phyloP scores from a whole-genome alignment of 2,113 vertebrate species.

The Prinia subflava region DNA sequence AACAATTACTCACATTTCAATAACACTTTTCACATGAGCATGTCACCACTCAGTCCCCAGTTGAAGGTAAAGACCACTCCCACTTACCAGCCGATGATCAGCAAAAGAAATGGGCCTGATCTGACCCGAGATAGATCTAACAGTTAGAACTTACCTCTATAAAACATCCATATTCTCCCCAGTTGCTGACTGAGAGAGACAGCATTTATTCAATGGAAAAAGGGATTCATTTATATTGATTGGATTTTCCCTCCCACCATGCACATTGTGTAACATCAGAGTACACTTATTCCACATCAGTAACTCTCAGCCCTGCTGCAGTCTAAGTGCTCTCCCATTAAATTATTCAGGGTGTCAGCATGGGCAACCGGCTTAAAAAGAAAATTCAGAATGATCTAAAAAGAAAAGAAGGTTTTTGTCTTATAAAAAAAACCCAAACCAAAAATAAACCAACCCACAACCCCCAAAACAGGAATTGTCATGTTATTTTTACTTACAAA shows the following conservation, averaged over 20 bases:
- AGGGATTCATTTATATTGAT: constrained; percentile 13
- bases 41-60: neutral
- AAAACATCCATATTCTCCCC: neutral
- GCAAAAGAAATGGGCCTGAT: neutral
- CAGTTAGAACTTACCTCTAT: neutral
- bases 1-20: neutral
- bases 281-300: neutral
- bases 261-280: neutral
- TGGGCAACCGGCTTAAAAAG: neutral
- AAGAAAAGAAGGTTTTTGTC: neutral
- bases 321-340: neutral
- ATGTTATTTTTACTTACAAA: neutral
- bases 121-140: neutral
- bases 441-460: neutral
- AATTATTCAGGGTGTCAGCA: constrained; percentile 27
- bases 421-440: neutral
- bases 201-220: constrained; percentile 24
- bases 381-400: neutral
- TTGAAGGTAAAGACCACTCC: neutral
- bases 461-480: neutral
- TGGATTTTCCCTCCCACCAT: neutral
- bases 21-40: neutral
- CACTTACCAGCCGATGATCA: neutral
- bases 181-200: neutral
- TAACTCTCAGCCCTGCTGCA: neutral